phyloP scores from a whole-genome alignment of 1,140 invertebrate genomes.

The Ectropis grisescens region DNA sequence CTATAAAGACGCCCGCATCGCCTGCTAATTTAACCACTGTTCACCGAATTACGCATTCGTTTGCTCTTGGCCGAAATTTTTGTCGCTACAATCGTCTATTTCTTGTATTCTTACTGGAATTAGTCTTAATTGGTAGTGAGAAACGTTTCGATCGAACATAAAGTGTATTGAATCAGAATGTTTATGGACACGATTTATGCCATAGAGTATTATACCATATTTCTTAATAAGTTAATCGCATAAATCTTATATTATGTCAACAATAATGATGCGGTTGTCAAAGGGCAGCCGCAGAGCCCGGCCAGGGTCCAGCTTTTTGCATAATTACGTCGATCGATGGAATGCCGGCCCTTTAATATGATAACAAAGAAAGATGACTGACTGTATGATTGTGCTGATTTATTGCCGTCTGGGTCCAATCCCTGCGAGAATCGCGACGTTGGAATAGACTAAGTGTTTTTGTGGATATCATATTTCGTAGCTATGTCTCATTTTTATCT shows the following conservation, averaged over 20 bases:
- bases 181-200: no score
- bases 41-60: slow-evolving; percentile 57
- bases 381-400: slow-evolving; percentile 48
- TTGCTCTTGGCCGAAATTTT: slow-evolving; percentile 29
- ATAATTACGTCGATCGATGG: slow-evolving; percentile 58
- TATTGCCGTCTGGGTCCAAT: slow-evolving; percentile 39
- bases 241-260: slow-evolving; percentile 66
- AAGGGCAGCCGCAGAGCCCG: slow-evolving; percentile 55
- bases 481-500: no score
- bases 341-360: slow-evolving; percentile 62
- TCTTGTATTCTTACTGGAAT: no score
- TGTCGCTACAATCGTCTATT: no score
- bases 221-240: slow-evolving; percentile 59
- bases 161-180: no score
- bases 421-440: no score
- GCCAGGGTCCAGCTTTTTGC: slow-evolving; percentile 60
- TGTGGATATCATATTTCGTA: no score
- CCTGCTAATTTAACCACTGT: slow-evolving; percentile 63
- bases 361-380: slow-evolving; percentile 67
- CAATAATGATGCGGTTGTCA: slow-evolving; percentile 62
- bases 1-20: slow-evolving; percentile 67
- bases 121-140: no score
- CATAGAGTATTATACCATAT: no score
- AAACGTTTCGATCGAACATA: no score
- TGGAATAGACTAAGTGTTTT: no score